These are phyloP conservation scores for Augochlora pura DNA, from an alignment of 1,140 invertebrate genomes.

Conservation along the genomic window DNA sequence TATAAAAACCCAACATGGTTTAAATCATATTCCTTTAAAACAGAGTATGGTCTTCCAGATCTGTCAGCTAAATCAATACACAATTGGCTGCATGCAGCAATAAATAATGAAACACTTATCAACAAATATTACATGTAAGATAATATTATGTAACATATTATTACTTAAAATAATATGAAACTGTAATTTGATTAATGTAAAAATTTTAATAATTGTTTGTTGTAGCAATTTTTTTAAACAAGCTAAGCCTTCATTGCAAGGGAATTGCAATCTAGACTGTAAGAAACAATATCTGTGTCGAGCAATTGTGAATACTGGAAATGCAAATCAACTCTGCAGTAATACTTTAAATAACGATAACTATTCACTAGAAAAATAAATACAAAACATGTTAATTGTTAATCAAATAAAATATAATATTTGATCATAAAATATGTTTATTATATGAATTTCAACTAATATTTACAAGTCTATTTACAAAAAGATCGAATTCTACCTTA, in stretches of 20 bases:
- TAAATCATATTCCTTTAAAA: slow-evolving; percentile 85
- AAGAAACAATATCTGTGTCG: slow-evolving; percentile 65
- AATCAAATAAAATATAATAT: background rate
- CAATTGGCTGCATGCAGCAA: slow-evolving; percentile 68
- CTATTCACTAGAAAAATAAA: background rate
- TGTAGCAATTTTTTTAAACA: slow-evolving; percentile 80
- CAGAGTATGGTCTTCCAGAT: slow-evolving; percentile 81
- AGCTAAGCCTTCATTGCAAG: slow-evolving; percentile 80
- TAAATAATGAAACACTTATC: slow-evolving; percentile 69
- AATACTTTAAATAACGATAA: background rate
- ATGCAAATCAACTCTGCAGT: background rate
- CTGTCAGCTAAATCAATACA: slow-evolving; percentile 72
- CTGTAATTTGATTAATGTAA: slow-evolving; percentile 80
- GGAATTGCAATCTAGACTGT: slow-evolving; percentile 81
- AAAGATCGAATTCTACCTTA: slow-evolving; percentile 6
- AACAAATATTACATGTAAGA: slow-evolving; percentile 53
- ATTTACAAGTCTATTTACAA: slow-evolving; percentile 22
- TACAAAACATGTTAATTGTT: background rate
- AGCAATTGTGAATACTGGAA: slow-evolving; percentile 8
- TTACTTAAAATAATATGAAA: slow-evolving; percentile 77
- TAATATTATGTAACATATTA: background rate
- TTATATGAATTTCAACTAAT: slow-evolving; percentile 9
- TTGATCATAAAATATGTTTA: slow-evolving; percentile 8
- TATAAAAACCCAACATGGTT: slow-evolving; percentile 83
- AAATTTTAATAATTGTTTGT: slow-evolving; percentile 58